A percentile compares a stretch with the other conserved stretches of the same genome.
These are phyloP conservation scores for Chrysolina haemoptera DNA, from an alignment of 2,888 invertebrate species.

Conservation along the genomic window DNA sequence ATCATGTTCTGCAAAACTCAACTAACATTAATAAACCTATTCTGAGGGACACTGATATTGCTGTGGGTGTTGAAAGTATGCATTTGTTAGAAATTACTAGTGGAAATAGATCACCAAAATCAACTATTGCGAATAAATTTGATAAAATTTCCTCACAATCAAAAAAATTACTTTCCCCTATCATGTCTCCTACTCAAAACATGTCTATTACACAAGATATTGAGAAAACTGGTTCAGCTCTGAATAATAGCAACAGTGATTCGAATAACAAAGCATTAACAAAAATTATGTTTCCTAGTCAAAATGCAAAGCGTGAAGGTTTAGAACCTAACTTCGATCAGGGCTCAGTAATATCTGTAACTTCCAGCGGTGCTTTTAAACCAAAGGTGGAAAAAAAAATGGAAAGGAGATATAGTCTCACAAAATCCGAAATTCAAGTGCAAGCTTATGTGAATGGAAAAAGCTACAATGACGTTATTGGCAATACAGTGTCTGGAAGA, in stretches of 20 bases:
- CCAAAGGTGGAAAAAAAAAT: conserved; percentile 59
- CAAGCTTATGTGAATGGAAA: conserved; percentile 68
- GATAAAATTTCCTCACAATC: conserved; percentile 58
- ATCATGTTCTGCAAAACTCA: conserved; percentile 38
- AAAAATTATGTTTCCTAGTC: conserved; percentile 68
- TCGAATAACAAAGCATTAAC: conserved; percentile 74
- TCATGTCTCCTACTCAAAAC: conserved; percentile 67
- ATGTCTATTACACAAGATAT: conserved; percentile 61
- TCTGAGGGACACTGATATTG: conserved; percentile 41
- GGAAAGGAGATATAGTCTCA: conserved; percentile 74
- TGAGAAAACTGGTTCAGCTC: conserved; percentile 47
- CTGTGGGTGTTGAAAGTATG: conserved; percentile 42
- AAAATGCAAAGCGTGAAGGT: conserved; percentile 68
- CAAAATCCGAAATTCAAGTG: conserved; percentile 78
- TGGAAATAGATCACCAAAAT: conserved; percentile 41
- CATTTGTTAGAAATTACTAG: conserved; percentile 34
- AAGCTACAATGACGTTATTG: conserved; percentile 40
- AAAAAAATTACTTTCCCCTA: conserved; percentile 61
- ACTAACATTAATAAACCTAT: conserved; percentile 37
- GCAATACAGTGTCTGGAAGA: conserved; percentile 34
- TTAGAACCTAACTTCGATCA: conserved; percentile 71
- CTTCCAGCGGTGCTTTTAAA: conserved; percentile 79
- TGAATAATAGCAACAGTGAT: conserved; percentile 68
- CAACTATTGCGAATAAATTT: conserved; percentile 46
- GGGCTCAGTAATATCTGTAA: conserved; percentile 81